phyloP scores from a whole-genome alignment of 2,797 vertebrate species.

The Aphelocoma californica region DNA sequence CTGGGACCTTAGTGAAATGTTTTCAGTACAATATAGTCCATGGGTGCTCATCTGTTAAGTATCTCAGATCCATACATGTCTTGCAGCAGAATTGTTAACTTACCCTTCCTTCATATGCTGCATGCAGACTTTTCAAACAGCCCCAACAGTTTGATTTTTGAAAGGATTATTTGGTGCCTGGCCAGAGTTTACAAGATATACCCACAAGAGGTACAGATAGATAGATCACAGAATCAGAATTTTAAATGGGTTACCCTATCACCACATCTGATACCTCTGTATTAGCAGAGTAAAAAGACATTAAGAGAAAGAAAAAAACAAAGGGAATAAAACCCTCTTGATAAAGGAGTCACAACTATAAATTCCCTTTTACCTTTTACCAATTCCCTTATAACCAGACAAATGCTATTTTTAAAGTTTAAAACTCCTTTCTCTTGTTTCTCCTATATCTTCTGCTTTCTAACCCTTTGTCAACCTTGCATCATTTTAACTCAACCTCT shows the following conservation, averaged over 20 bases:
- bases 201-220: not conserved
- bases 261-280: not conserved
- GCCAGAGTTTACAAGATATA: not conserved
- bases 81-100: not conserved
- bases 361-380: not conserved
- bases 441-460: not conserved
- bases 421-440: not conserved
- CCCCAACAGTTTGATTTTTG: not conserved
- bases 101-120: not conserved
- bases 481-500: not conserved
- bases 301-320: not conserved
- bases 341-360: not conserved
- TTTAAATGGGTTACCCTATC: not conserved
- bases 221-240: not conserved
- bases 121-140: not conserved
- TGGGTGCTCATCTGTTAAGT: not conserved
- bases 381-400: not conserved
- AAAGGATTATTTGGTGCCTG: not conserved
- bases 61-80: not conserved
- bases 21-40: not conserved
- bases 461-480: not conserved
- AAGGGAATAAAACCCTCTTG: not conserved
- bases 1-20: not conserved
- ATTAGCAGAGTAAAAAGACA: not conserved
- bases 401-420: not conserved